These are phyloP conservation scores for Aramus guarauna DNA, from an alignment of 2,113 vertebrate species.

Conservation along the genomic window DNA sequence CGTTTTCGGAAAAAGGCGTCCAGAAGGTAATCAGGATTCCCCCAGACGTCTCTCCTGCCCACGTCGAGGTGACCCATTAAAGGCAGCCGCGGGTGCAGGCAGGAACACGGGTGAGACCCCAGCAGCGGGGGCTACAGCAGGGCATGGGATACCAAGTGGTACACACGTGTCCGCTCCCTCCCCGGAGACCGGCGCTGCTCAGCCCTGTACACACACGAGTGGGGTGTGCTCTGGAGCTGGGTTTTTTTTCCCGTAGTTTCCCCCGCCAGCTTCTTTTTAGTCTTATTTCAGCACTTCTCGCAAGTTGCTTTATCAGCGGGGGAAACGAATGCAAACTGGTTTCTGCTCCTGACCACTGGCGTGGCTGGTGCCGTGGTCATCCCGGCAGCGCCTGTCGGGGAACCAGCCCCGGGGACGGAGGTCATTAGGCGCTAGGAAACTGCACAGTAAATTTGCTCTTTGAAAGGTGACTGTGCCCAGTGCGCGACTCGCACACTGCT, in stretches of 20 bases:
- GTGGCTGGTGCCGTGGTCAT: background rate
- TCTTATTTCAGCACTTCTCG: background rate
- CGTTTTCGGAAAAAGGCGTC: background rate
- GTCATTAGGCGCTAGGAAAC: background rate
- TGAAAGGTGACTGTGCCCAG: background rate
- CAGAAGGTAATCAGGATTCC: background rate
- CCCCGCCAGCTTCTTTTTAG: background rate
- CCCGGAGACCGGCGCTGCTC: background rate
- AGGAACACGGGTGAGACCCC: background rate
- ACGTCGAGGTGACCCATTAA: background rate
- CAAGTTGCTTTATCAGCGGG: background rate
- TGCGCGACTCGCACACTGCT: accelerated
- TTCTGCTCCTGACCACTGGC: background rate
- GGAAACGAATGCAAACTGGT: background rate
- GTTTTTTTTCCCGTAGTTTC: background rate
- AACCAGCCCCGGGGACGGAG: background rate
- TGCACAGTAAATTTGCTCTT: background rate
- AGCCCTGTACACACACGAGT: background rate
- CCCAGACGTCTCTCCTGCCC: background rate
- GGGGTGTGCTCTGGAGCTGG: background rate
- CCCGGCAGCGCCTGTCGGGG: background rate
- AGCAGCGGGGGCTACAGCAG: background rate
- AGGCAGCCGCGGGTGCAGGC: background rate
- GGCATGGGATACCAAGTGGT: background rate
- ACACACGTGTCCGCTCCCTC: background rate